Conservation (phyloP, 2,888 invertebrate genomes). For the Timema cristinae region DNA sequence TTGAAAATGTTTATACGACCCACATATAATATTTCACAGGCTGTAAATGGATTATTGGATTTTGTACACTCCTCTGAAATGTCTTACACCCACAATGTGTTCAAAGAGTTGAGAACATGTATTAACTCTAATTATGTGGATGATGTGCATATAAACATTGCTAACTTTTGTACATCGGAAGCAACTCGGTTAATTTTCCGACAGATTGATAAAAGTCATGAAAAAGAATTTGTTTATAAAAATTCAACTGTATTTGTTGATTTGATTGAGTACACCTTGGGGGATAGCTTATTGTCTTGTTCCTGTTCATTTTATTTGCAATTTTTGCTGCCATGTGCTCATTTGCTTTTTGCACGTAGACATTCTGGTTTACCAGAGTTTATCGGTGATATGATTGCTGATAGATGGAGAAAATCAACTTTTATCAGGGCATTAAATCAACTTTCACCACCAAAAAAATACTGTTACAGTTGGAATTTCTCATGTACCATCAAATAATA, state of each 20-base stretch:
- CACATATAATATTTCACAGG: slow-evolving; percentile 14
- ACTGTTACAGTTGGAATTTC: too few relatives aligned
- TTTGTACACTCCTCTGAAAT: background rate
- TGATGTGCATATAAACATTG: slow-evolving; percentile 14
- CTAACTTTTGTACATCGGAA: slow-evolving; percentile 4
- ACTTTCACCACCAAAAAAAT: background rate
- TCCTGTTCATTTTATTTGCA: slow-evolving; percentile 16
- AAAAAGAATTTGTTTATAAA: background rate
- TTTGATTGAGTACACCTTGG: background rate
- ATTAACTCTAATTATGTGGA: slow-evolving; percentile 12
- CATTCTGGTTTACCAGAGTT: background rate
- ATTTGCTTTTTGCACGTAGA: slow-evolving; percentile 17
- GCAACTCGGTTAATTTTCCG: slow-evolving; percentile 1
- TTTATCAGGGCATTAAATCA: background rate
- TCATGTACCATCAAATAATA: background rate
- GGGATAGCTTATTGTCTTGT: background rate
- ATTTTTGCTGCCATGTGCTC: slow-evolving; percentile 18
- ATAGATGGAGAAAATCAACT: slow-evolving; percentile 16
- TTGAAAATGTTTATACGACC: slow-evolving; percentile 9
- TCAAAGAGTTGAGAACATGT: slow-evolving; percentile 14
- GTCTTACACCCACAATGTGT: background rate
- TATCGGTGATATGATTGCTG: background rate
- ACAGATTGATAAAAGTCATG: slow-evolving; percentile 7
- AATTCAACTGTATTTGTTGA: background rate
- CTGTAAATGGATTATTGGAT: slow-evolving; percentile 16